Conservation (phyloP, 1,140 invertebrate species). For the Amyelois transitella region DNA sequence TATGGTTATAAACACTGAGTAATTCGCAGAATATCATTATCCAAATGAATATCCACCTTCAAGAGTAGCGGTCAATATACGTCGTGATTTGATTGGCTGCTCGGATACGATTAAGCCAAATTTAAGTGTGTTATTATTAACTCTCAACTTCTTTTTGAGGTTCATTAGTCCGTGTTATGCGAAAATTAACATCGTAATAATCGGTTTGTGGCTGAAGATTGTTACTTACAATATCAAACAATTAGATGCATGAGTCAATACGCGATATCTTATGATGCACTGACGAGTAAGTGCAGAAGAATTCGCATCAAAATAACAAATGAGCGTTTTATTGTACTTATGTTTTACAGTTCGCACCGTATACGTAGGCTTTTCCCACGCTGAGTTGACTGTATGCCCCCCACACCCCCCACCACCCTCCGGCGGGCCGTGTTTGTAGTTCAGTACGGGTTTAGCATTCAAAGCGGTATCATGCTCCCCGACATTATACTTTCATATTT, state of each 20-base stretch:
- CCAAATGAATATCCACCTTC: conserved; percentile 56
- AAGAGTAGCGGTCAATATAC: conserved; percentile 24
- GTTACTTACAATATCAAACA: too few relatives aligned
- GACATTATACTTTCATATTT: conserved; percentile 69
- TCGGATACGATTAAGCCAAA: background rate
- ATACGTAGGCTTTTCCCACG: conserved; percentile 62
- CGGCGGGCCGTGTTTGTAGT: conserved; percentile 53
- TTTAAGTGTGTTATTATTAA: background rate
- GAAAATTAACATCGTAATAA: background rate
- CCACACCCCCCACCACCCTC: conserved; percentile 33
- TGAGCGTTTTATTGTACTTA: conserved; percentile 37
- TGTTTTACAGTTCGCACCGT: conserved; percentile 33
- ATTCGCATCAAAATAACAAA: conserved; percentile 48
- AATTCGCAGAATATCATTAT: conserved; percentile 70
- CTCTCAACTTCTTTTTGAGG: background rate
- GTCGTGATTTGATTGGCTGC: conserved; percentile 19
- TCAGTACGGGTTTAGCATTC: conserved; percentile 66
- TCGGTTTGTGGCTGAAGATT: too few relatives aligned
- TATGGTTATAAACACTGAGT: conserved; percentile 65
- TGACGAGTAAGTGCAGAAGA: conserved; percentile 23
- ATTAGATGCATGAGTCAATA: background rate
- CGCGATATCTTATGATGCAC: background rate
- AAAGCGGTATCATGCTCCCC: conserved; percentile 56
- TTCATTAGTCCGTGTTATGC: background rate
- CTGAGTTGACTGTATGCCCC: conserved; percentile 40